These are phyloP conservation scores for Caenorhabditis doughertyi DNA, from an alignment of 2,888 invertebrate species.

Conservation along the genomic window DNA sequence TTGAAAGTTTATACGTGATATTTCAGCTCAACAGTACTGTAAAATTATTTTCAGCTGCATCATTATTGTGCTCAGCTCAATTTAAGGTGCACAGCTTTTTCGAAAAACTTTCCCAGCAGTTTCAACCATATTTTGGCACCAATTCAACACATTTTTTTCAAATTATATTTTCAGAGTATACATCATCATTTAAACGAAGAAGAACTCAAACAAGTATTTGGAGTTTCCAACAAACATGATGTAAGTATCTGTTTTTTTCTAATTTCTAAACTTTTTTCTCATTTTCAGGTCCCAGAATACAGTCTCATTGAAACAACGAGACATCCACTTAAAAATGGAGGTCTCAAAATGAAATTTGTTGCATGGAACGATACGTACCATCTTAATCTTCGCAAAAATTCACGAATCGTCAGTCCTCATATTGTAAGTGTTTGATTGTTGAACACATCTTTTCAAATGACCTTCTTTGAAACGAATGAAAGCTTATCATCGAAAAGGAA, in stretches of 20 bases:
- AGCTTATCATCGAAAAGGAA: slow-evolving; percentile 34
- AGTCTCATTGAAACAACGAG: slow-evolving; percentile 57
- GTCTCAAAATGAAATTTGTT: slow-evolving; percentile 68
- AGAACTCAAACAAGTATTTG: slow-evolving; percentile 79
- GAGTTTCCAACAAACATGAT: slow-evolving; percentile 75
- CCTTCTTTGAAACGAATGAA: slow-evolving; percentile 31
- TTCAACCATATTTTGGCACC: too few relatives aligned
- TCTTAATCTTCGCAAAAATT: slow-evolving; percentile 75
- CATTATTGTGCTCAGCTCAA: too few relatives aligned
- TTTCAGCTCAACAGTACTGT: too few relatives aligned
- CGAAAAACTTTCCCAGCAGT: too few relatives aligned
- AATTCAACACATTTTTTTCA: background rate
- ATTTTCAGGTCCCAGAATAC: slow-evolving; percentile 72
- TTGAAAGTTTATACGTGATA: too few relatives aligned
- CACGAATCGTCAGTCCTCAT: slow-evolving; percentile 76
- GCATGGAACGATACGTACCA: slow-evolving; percentile 80
- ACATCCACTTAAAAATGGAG: slow-evolving; percentile 55
- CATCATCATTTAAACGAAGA: slow-evolving; percentile 76
- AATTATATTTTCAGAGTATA: slow-evolving; percentile 75
- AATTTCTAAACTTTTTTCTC: background rate
- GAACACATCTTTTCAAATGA: slow-evolving; percentile 19
- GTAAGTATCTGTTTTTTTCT: slow-evolving; percentile 37
- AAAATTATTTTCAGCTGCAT: too few relatives aligned
- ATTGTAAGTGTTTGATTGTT: slow-evolving; percentile 59
- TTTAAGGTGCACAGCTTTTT: too few relatives aligned